Conservation (phyloP, 2,888 invertebrate genomes). For the Helicoverpa assulta region DNA sequence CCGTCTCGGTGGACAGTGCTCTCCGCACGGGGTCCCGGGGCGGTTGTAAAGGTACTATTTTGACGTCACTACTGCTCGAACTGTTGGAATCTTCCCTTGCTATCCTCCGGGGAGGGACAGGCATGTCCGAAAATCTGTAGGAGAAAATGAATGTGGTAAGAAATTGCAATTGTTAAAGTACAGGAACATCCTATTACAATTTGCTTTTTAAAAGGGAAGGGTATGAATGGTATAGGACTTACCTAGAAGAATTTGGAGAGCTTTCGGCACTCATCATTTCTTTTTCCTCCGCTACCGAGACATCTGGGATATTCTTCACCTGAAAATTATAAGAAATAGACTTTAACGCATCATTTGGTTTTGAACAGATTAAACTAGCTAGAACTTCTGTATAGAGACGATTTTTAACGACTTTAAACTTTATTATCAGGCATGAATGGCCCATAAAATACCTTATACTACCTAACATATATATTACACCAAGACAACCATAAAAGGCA, state of each 20-base stretch:
- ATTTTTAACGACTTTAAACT: no score
- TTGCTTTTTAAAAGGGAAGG: no score
- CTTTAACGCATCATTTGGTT: not conserved
- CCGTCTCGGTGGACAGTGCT: conserved; percentile 70
- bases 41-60: conserved; percentile 54
- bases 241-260: conserved; percentile 85
- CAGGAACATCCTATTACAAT: no score
- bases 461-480: no score
- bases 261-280: conserved; percentile 87
- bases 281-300: conserved; percentile 91
- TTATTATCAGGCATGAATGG: no score
- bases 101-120: conserved; percentile 75
- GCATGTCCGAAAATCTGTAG: conserved; percentile 79
- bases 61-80: conserved; percentile 76
- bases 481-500: no score
- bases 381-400: no score
- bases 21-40: conserved; percentile 69
- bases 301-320: conserved; percentile 94
- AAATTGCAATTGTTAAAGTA: no score
- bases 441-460: no score
- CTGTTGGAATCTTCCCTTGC: conserved; percentile 83
- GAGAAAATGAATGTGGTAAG: not conserved
- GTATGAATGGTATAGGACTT: no score
- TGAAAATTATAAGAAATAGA: conserved; percentile 64
- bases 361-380: no score